Evolutionary conservation across 2,888 invertebrate species (phyloP), one percentile per base, ranked within the genome.

Genomic region (Xestobium rufovillosum): DNA sequence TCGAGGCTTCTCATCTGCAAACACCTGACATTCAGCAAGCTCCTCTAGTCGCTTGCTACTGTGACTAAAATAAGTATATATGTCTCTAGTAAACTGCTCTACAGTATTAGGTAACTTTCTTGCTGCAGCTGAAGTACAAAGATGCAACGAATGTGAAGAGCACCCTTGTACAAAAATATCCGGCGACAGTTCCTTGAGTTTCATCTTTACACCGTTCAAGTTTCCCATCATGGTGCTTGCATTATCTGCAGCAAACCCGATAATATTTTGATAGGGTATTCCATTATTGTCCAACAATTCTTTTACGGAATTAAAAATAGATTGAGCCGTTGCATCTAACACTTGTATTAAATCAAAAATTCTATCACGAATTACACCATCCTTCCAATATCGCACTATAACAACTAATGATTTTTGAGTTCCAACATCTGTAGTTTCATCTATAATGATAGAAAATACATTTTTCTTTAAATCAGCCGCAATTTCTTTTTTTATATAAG

Each of bases 361-460:
- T 16, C 3, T 3, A 31, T 39, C 39, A 25, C 14, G 36, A 32
- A 29, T 43, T 30, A 31, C 41, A 37, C n/a, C 33, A 38, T 19
- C 23, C 31, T 41, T 4, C 35, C 14, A 46, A 39, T 36, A 46
- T 38, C 41, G 26, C 6, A 33, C 23, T 14, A 49, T 39, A 13
- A 49, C 12, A 9, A 34, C 49, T 17, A 47, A 26, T 14, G 41
- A 41, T 15, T 47, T 49, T 36, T 48, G 14, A 3, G 40, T 45
- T 2, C 38, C 13, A 1, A 51, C 33, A 37, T 49, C 49, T 1
- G 52, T 52, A n/a, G 49, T 44, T 33, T 52, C 49, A 35, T 52
- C 51, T 12, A 52, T 38, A 14, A 53, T 53, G 3, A 49, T 10
- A 3, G 45, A 50, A 41, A 41, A 51, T 13, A 29, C n/a, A 11